Base-by-base conservation (phyloP, 2,888 invertebrate species). In the Theretra japonica region DNA sequence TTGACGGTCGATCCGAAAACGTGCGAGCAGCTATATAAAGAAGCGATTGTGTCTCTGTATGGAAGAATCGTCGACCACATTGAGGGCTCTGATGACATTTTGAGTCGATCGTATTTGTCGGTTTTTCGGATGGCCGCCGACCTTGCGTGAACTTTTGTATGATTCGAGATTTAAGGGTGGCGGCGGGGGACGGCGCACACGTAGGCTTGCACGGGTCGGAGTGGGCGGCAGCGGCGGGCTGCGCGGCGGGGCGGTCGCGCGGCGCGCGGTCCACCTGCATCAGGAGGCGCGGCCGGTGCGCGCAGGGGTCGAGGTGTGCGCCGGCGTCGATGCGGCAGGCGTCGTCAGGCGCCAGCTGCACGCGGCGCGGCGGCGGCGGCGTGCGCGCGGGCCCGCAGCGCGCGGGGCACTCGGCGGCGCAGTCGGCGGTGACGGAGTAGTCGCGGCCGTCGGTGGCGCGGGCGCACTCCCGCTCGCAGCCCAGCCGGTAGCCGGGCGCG, bases 211-310 rank as follows among this genome's bases (percentile, higher is more conserved):
- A 2, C 8, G 15, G n/a, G 28, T 25, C 4, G 17, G 58, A 15
- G 58, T 23, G 60, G 15, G 73, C 30, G 65, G 75, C 4, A 72
- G 75, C 4, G 72, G 72, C 19, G 70, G 68, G 60, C 41, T 41
- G 21, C 53, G 25, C 69, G n/a, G 25, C n/a, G 15, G 53, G 65
- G 21, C 21, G 30, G 5, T 28, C 8, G n/a, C 74, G 70, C 56
- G 74, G 68, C 69, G 72, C 69, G 50, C 90, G 86, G 48, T 89
- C 86, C 28, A 89, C 79, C 68, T 86, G 82, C 7, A 88, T 48
- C 48, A 89, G 74, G 2, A 85, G 73, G 21, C 85, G 85, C 2
- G 88, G 87, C 0, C 78, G 81, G 72, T 89, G 87, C n/a, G 83
- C 84, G 78, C 90, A 90, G 19, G 88, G 87, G 75, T 89, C 86